A percentile compares a stretch with the other conserved stretches of the same genome.
Conservation (phyloP, 1,140 invertebrate species). For the Megathymus violae region DNA sequence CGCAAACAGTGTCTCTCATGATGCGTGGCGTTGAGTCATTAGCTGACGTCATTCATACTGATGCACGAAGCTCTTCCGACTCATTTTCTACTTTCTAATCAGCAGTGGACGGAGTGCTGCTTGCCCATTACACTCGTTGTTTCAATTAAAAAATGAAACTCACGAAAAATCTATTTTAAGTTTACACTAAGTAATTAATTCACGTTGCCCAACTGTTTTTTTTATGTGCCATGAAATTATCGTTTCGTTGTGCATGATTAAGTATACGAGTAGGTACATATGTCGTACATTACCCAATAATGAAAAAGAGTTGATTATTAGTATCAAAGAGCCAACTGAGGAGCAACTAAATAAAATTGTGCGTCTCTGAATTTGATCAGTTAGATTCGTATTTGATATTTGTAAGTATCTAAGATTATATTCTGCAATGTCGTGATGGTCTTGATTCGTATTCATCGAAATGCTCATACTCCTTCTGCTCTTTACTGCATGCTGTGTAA, state of each 20-base stretch:
- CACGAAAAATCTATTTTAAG: not conserved
- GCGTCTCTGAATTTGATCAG: too few species aligned
- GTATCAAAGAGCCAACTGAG: too few species aligned
- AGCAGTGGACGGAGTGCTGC: slow-evolving; percentile 14
- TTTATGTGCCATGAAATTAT: slow-evolving; percentile 10
- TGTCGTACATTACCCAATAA: too few species aligned
- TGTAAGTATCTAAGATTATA: too few species aligned
- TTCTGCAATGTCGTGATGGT: too few species aligned
- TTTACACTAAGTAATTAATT: not conserved
- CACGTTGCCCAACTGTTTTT: slow-evolving; percentile 8
- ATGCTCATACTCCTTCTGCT: too few species aligned
- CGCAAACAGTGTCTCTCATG: slow-evolving; percentile 19
- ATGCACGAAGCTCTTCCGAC: slow-evolving; percentile 29
- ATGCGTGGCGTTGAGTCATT: slow-evolving; percentile 30
- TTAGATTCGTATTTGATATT: too few species aligned
- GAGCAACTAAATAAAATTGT: too few species aligned
- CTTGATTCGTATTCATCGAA: too few species aligned
- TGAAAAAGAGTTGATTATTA: too few species aligned
- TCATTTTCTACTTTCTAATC: slow-evolving; percentile 35
- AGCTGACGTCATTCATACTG: slow-evolving; percentile 28
- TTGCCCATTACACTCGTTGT: slow-evolving; percentile 10
- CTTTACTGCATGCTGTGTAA: too few species aligned
- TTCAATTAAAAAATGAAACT: slow-evolving; percentile 16
- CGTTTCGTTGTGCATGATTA: slow-evolving; percentile 23
- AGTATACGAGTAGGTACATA: too few species aligned